Evolutionary conservation across 2,113 vertebrate species (phyloP).

Genomic region (Notothenia rossii): DNA sequence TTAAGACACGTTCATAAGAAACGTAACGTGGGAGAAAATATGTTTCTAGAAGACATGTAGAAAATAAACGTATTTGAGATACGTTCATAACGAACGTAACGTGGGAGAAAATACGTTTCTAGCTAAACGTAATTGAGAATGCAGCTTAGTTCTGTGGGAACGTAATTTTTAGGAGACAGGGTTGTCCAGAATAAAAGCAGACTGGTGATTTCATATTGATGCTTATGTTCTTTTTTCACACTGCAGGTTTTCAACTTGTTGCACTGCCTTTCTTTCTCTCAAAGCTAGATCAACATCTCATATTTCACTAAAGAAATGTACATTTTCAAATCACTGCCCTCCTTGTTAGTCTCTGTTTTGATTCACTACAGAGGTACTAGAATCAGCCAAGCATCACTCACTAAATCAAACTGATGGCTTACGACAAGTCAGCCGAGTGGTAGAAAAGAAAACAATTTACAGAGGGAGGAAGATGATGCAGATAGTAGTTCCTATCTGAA

Average conservation of each 20-base stretch:
- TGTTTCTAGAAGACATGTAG: no score
- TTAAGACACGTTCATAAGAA: no score
- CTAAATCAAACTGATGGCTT: conserved; percentile 58
- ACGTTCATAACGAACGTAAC: no score
- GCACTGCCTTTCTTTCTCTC: neutral
- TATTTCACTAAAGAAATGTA: conserved; percentile 17
- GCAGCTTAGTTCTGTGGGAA: no score
- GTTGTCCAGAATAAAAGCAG: no score
- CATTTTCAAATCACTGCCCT: conserved; percentile 37
- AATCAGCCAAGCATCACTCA: conserved; percentile 59
- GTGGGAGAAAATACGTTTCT: no score
- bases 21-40: no score
- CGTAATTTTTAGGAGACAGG: no score
- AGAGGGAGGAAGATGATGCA: conserved; percentile 68
- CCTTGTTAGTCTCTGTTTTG: conserved; percentile 47
- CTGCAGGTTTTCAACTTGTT: neutral
- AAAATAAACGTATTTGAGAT: no score
- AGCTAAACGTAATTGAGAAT: no score
- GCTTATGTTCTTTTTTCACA: neutral
- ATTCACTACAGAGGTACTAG: conserved; percentile 47
- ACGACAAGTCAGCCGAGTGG: conserved; percentile 60
- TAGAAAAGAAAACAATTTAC: conserved; percentile 65
- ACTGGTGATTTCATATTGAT: no score
- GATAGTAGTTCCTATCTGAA: conserved; percentile 57
- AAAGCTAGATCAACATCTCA: conserved; percentile 11